Evolutionary conservation across 2,113 vertebrate species (phyloP).

Genomic region (Psophia crepitans): DNA sequence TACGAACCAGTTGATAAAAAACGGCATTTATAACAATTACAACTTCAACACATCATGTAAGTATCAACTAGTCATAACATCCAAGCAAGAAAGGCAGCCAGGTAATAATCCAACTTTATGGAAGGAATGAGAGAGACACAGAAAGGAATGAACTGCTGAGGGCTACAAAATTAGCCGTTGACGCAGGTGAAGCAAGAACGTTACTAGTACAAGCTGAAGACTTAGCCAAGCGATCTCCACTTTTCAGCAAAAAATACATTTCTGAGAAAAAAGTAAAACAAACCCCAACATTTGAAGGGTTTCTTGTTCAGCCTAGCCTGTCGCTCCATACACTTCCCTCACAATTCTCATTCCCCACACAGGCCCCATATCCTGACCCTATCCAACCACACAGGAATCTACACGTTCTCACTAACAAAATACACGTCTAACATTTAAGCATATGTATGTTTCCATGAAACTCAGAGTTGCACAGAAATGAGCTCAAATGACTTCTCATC

Average conservation of each 20-base stretch:
- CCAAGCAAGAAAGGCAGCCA: neutral
- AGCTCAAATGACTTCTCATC: neutral
- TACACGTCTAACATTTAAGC: neutral
- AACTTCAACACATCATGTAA: neutral
- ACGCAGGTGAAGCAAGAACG: neutral
- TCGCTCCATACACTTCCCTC: neutral
- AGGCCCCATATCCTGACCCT: neutral
- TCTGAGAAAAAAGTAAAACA: neutral
- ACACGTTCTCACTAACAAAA: neutral
- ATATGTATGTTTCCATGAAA: neutral
- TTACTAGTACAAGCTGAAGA: neutral
- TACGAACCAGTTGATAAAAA: neutral
- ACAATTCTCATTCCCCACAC: neutral
- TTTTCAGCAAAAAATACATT: neutral
- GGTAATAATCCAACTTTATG: neutral
- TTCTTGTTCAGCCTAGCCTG: neutral
- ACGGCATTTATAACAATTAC: neutral
- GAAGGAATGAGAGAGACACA: neutral
- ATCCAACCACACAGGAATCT: neutral
- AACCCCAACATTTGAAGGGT: neutral
- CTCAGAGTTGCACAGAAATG: neutral
- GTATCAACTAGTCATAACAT: neutral
- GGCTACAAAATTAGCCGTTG: neutral
- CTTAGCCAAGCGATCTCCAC: neutral
- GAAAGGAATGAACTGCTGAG: neutral